phyloP scores from a whole-genome alignment of 1,140 invertebrate species.

The Saccostrea echinata region DNA sequence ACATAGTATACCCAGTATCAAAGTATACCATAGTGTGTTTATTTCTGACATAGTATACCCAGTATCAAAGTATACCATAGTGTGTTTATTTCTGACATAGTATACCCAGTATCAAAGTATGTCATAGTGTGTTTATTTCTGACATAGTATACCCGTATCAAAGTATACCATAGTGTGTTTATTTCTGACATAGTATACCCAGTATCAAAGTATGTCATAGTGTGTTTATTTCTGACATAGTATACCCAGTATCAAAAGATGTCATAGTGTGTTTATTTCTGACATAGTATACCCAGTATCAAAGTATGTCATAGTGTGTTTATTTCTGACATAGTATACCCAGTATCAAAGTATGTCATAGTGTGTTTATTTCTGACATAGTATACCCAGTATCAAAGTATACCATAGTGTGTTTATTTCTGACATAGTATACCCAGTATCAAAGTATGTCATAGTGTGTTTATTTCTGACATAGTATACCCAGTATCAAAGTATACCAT shows the following conservation, averaged over 20 bases:
- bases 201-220: background rate
- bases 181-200: background rate
- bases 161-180: background rate
- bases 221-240: background rate
- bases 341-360: conserved; percentile 72
- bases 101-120: background rate
- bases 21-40: background rate
- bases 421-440: too few species aligned
- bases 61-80: conserved; percentile 85
- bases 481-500: background rate
- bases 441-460: too few species aligned
- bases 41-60: conserved; percentile 84
- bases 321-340: too few species aligned
- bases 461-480: background rate
- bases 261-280: too few species aligned
- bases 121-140: background rate
- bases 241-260: too few species aligned
- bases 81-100: background rate
- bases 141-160: background rate
- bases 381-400: conserved; percentile 87
- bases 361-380: conserved; percentile 90
- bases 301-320: too few species aligned
- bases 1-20: background rate
- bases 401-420: conserved; percentile 53
- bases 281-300: too few species aligned